Percentiles rank a stretch among this genome's conserved stretches.
phyloP scores from a whole-genome alignment of 1,140 invertebrate species.

The Pogonomyrmex barbatus region DNA sequence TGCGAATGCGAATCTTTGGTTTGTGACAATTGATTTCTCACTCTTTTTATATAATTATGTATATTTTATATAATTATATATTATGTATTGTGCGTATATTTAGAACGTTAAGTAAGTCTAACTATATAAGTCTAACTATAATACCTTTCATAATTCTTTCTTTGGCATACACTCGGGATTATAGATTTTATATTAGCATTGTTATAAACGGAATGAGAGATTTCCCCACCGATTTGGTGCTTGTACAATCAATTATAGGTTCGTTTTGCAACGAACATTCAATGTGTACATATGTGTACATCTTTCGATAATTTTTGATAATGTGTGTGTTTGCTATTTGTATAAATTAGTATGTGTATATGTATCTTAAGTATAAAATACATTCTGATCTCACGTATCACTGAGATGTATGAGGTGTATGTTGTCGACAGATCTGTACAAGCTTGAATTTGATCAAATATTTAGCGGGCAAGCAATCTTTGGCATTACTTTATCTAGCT shows the following conservation, averaged over 20 bases:
- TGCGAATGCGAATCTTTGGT: neutral
- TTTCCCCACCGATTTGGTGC: neutral
- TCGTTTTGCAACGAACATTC: neutral
- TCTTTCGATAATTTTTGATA: neutral
- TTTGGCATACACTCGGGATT: constrained; percentile 4
- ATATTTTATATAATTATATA: constrained; percentile 6
- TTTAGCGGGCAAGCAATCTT: constrained; percentile 1
- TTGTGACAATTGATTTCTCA: constrained; percentile 14
- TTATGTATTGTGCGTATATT: constrained; percentile 45
- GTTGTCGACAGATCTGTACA: constrained; percentile 39
- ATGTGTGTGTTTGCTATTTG: constrained; percentile 3
- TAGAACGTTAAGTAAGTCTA: constrained; percentile 28
- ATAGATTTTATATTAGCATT: neutral
- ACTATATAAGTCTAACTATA: neutral
- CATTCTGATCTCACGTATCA: constrained; percentile 2
- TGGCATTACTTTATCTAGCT: neutral
- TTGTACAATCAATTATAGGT: neutral
- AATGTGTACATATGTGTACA: neutral
- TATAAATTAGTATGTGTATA: constrained; percentile 30
- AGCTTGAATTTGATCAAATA: constrained; percentile 31
- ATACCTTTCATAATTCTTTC: constrained; percentile 13
- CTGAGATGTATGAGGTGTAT: neutral
- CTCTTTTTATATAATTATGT: constrained; percentile 18
- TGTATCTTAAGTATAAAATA: constrained; percentile 37
- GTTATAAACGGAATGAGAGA: neutral